Evolutionary conservation across 2,888 invertebrate genomes (phyloP).

Genomic region (Caenorhabditis afra): DNA sequence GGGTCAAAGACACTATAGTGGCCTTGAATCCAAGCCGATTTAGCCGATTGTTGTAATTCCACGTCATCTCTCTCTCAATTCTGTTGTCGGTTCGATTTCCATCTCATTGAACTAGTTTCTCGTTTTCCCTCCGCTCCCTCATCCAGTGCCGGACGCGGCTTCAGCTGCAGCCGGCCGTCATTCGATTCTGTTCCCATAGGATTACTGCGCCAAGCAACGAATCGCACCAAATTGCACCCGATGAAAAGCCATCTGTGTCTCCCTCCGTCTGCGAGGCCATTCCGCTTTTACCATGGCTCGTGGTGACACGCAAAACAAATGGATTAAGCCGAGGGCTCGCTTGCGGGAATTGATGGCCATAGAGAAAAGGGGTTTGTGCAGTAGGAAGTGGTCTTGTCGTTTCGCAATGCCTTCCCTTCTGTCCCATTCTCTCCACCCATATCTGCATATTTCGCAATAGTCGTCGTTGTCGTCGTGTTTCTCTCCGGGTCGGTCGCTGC

Average conservation of each 20-base stretch:
- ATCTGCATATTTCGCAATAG: conserved; percentile 56
- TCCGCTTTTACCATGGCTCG: conserved; percentile 5
- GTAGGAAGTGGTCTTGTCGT: conserved; percentile 3
- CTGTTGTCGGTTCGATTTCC: conserved; percentile 34
- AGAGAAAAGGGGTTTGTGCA: neutral
- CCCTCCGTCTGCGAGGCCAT: neutral
- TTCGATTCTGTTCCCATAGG: conserved; percentile 47
- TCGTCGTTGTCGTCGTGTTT: conserved; percentile 43
- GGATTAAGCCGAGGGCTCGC: conserved; percentile 35
- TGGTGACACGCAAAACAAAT: conserved; percentile 56
- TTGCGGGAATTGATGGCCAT: conserved; percentile 14
- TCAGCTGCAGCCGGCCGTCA: conserved; percentile 9
- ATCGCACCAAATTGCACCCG: conserved; percentile 45
- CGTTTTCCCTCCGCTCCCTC: conserved; percentile 12
- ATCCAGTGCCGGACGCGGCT: conserved; percentile 12
- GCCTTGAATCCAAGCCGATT: conserved; percentile 8
- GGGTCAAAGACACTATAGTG: neutral
- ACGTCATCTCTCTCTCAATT: conserved; percentile 26
- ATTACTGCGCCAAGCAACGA: conserved; percentile 34
- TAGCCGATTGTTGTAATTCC: conserved; percentile 12
- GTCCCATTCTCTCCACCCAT: conserved; percentile 23
- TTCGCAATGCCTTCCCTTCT: conserved; percentile 37
- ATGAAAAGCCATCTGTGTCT: conserved; percentile 54
- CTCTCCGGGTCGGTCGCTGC: conserved; percentile 24
- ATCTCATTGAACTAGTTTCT: conserved; percentile 53